Evolutionary conservation across 2,888 invertebrate genomes (phyloP).

Genomic region (Tinea pellionella): DNA sequence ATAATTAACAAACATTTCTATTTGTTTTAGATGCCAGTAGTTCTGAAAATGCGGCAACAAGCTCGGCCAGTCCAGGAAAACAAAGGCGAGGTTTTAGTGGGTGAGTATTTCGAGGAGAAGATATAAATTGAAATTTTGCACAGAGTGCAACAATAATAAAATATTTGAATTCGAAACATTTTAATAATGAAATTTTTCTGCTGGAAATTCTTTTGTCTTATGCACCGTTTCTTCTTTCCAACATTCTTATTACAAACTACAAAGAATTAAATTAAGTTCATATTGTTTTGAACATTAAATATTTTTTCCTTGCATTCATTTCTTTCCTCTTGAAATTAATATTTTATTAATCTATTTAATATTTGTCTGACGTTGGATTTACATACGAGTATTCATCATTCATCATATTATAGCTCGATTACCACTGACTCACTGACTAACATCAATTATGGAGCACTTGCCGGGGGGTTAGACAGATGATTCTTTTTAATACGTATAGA

Average conservation of each 20-base stretch:
- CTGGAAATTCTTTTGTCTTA: not conserved
- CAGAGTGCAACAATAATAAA: not conserved
- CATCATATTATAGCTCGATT: no score
- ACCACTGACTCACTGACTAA: no score
- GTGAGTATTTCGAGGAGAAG: conserved; percentile 69
- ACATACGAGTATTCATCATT: no score
- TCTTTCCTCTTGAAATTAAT: no score
- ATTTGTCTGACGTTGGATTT: no score
- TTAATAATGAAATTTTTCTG: not conserved
- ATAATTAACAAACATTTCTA: not conserved
- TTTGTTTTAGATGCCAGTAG: not conserved
- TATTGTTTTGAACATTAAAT: not conserved
- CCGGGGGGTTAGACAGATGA: no score
- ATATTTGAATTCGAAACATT: not conserved
- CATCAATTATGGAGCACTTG: no score
- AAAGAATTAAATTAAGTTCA: not conserved
- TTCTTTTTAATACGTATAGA: no score
- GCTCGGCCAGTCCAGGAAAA: conserved; percentile 85
- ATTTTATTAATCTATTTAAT: no score
- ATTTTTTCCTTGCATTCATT: no score
- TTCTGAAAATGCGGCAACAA: conserved; percentile 60
- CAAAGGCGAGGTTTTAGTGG: conserved; percentile 86
- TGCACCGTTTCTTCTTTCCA: not conserved
- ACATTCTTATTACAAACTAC: not conserved
- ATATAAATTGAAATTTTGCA: not conserved